Base-by-base conservation (phyloP, 2,888 invertebrate genomes). In the Dioctria rufipes region DNA sequence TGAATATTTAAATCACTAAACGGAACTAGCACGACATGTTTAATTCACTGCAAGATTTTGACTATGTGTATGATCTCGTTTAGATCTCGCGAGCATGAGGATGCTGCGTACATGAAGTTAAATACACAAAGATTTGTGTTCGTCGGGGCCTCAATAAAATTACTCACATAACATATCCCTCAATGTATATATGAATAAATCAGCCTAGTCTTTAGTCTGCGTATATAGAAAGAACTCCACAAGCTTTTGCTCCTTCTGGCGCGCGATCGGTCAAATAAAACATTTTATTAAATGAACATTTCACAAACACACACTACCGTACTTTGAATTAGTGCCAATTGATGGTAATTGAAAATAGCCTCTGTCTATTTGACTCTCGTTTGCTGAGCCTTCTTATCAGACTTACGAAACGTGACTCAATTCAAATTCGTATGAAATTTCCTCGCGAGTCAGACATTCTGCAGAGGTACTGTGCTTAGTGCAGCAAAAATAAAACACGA, bases 321-420 rank as follows among this genome's bases (percentile, higher is more conserved):
- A 63, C 73, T 78, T 82, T 83, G 82, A 83, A 83, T 83, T 83
- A 82, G 81, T 82, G 82, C 82, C 82, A 83, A 83, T 83, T 83
- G 83, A 79, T 54, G 80, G 80, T 75, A 83, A 83, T 83, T 83
- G 82, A 83, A 83, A 83, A 83, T 81, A 81, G 80, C 77, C 63
- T 60, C 79, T 25, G 54, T 40, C 43, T 67, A 40, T 78, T 42
- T 67, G 67, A n/a, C 63, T 46, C 63, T 4, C 51, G 43, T 58
- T 78, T 65, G 42, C 25, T 25, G 25, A 25, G 25, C 25, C 25
- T 79, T 69, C 49, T 66, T 69, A 69, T 69, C 67, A 69, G 46
- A 58, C 46, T 61, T 69, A 54, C 54, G 61, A 61, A 79, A 79
- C 67, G 79, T 79, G 79, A 79, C 79, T 79, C 79, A 79, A 69